A percentile compares a stretch with the other conserved stretches of the same genome.
phyloP scores from a whole-genome alignment of 2,113 vertebrate genomes.

The Crotalus viridis region DNA sequence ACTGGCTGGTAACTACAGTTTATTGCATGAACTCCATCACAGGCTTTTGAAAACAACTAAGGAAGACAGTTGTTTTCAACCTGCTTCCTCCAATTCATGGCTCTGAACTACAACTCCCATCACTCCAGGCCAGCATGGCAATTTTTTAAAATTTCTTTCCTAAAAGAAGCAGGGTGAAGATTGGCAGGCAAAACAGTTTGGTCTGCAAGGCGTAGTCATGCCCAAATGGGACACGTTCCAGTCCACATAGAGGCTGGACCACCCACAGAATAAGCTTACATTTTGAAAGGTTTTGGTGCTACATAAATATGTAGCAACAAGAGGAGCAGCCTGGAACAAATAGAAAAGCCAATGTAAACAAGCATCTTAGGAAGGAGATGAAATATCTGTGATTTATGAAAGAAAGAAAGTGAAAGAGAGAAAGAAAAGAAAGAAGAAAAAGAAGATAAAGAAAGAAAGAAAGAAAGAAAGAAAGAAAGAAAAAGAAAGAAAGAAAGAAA shows the following conservation, averaged over 20 bases:
- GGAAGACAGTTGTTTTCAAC: not conserved
- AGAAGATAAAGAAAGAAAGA: not conserved
- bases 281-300: not conserved
- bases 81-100: not conserved
- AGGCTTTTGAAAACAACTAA: not conserved
- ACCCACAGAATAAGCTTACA: not conserved
- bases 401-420: not conserved
- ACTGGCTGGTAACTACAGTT: not conserved
- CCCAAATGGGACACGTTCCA: not conserved
- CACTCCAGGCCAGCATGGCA: not conserved
- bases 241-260: not conserved
- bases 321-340: not conserved
- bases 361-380: not conserved
- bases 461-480: rapidly evolving
- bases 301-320: not conserved
- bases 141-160: not conserved
- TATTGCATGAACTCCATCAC: not conserved
- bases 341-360: not conserved
- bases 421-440: too few relatives aligned
- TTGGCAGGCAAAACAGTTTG: not conserved
- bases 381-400: not conserved
- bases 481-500: not conserved
- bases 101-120: not conserved
- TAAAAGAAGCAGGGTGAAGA: not conserved
- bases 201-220: not conserved